Conservation (phyloP, 2,888 invertebrate species). For the Patella pellucida region DNA sequence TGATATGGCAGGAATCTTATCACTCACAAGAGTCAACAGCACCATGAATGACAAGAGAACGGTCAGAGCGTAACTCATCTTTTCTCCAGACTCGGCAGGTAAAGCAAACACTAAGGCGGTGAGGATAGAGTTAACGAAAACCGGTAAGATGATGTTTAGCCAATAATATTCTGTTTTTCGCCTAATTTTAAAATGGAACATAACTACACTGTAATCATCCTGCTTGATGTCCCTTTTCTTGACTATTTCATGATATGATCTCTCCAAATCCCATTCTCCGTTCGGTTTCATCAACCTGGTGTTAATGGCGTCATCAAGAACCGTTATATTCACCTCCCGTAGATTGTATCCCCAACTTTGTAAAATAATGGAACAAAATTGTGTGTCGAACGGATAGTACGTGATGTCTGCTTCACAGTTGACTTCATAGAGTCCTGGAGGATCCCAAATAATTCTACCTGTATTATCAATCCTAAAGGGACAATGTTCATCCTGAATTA, state of each 20-base stretch:
- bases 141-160: conserved; percentile 37
- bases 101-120: conserved; percentile 39
- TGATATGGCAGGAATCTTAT: conserved; percentile 42
- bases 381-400: conserved; percentile 41
- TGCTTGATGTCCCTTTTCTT: neutral
- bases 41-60: conserved; percentile 44
- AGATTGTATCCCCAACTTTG: conserved; percentile 31
- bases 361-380: conserved; percentile 27
- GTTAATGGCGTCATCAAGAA: neutral
- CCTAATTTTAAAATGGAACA: conserved; percentile 29
- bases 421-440: conserved; percentile 32
- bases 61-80: conserved; percentile 40
- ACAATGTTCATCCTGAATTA: conserved; percentile 26
- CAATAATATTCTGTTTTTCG: conserved; percentile 33
- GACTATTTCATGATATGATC: neutral
- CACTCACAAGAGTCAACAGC: conserved; percentile 41
- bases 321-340: conserved; percentile 26
- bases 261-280: conserved; percentile 16
- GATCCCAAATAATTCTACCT: conserved; percentile 35
- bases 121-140: conserved; percentile 39
- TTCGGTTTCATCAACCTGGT: conserved; percentile 10
- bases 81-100: conserved; percentile 41
- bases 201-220: conserved; percentile 18
- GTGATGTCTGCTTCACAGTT: conserved; percentile 37
- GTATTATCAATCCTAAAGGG: conserved; percentile 26